Evolutionary conservation across 2,888 invertebrate genomes (phyloP), one percentile per base, ranked within the genome.

Genomic region (Bombyx huttoni): DNA sequence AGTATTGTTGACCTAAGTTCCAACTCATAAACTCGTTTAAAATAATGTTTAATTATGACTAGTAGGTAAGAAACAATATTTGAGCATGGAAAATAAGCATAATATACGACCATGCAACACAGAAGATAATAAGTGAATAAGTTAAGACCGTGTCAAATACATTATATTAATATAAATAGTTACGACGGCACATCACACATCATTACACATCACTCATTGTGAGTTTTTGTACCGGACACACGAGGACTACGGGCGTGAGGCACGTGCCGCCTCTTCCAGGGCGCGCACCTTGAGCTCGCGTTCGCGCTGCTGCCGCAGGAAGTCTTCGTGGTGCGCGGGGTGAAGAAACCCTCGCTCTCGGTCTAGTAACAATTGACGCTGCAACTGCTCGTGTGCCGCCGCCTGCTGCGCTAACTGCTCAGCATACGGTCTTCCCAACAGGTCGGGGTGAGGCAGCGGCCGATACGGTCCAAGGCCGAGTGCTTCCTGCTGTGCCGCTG

Each of bases 271-370:
- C 87, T 95, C 95, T 87, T 95, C 95, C 67, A 95, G 89, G 61
- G 94, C 94, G 71, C 95, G 91, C 72, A 95, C 94, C 89, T 95
- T 95, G 69, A 95, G 90, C 86, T 96, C 95, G 62, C 95, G 91
- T 72, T 95, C 95, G 65, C 95, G 92, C 84, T 95, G 94, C 90
- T 94, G 94, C 65, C 92, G 92, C 85, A 88, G 81, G 89, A 84
- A 89, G 73, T 89, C 89, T 51, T 89, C 87, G 70, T 88, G 82
- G 66, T 85, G 83, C 62, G 80, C 78, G n/a, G 80, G 78, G 91
- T 94, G 89, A 61, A 88, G 72, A 89, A 90, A 86, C 74, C 90
- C 80, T 57, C 94, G 90, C 73, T 96, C 96, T 58, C 96, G 90
- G 78, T 96, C 96, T 82, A 96, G 71, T 79, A 96, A 87, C 81